Evolutionary conservation across 2,113 vertebrate genomes (phyloP).

Genomic region (Gnathonemus echidnorhynchus): DNA sequence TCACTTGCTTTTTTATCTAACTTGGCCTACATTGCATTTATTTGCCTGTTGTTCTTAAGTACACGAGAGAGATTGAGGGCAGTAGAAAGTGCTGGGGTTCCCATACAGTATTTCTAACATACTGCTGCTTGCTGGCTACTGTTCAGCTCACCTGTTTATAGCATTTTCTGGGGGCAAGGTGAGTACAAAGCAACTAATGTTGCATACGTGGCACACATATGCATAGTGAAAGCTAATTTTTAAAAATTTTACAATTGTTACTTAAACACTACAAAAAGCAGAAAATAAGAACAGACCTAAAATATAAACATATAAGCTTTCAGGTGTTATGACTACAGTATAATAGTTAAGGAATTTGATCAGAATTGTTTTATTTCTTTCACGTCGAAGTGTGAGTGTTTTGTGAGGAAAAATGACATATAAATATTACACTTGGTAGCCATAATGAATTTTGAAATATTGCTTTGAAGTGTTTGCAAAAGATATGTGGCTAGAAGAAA

Average conservation of each 20-base stretch:
- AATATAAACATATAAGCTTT: background rate
- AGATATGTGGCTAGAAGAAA: conserved; percentile 41
- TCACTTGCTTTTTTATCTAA: conserved; percentile 41
- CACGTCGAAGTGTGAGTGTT: background rate
- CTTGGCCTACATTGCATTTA: conserved; percentile 44
- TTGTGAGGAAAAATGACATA: conserved; percentile 41
- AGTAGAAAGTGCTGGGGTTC: conserved; percentile 42
- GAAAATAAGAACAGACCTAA: background rate
- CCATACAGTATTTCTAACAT: conserved; percentile 35
- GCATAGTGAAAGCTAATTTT: background rate
- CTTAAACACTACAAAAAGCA: background rate
- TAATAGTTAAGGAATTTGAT: background rate
- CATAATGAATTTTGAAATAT: conserved; percentile 66
- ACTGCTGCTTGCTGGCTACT: background rate
- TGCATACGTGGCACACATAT: background rate
- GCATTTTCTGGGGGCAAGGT: background rate
- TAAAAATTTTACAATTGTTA: background rate
- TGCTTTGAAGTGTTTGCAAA: conserved; percentile 48
- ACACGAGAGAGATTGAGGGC: conserved; percentile 56
- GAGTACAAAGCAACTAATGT: background rate
- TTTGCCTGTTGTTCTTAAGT: conserved; percentile 56
- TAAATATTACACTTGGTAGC: conserved; percentile 33
- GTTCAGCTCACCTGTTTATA: background rate
- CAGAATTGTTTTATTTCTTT: background rate
- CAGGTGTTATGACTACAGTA: background rate